Percentiles rank a stretch among this genome's conserved stretches.
Evolutionary conservation across 2,797 vertebrate genomes (phyloP).

Genomic region (Perodicticus potto): DNA sequence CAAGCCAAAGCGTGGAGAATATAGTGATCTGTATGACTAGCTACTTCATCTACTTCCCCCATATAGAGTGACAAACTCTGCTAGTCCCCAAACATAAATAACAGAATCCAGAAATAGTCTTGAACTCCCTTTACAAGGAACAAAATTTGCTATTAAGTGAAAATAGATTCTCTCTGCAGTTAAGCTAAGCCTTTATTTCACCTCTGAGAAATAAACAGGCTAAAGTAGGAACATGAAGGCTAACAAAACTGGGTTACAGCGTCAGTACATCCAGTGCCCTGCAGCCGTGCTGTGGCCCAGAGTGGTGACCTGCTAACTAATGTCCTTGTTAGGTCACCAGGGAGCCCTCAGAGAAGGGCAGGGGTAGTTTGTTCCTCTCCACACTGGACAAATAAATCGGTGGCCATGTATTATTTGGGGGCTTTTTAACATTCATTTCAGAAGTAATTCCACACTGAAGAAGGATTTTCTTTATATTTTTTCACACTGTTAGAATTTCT

Average conservation of each 20-base stretch:
- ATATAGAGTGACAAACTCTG: background rate
- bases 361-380: conserved; percentile 1
- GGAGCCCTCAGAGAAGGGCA: conserved; percentile 7
- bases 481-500: conserved; percentile 39
- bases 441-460: background rate
- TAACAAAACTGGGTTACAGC: background rate
- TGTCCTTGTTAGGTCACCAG: conserved; percentile 56
- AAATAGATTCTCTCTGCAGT: conserved; percentile 7
- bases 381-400: background rate
- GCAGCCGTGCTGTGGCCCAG: background rate
- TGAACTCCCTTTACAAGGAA: conserved; percentile 25
- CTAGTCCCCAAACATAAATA: background rate
- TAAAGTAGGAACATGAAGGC: background rate
- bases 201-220: conserved; percentile 65
- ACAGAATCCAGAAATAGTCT: background rate
- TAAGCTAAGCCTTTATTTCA: conserved; percentile 54
- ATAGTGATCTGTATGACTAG: background rate
- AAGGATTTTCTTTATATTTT: background rate
- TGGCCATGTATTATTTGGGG: conserved; percentile 43
- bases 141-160: conserved; percentile 52
- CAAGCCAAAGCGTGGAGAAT: background rate
- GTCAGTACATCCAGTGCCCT: background rate
- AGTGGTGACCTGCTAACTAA: conserved; percentile 57
- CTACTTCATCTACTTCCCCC: background rate
- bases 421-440: conserved; percentile 48